Percentiles rank a stretch among this genome's conserved stretches.
phyloP scores from a whole-genome alignment of 1,140 invertebrate genomes.

The Parasteatoda tepidariorum region DNA sequence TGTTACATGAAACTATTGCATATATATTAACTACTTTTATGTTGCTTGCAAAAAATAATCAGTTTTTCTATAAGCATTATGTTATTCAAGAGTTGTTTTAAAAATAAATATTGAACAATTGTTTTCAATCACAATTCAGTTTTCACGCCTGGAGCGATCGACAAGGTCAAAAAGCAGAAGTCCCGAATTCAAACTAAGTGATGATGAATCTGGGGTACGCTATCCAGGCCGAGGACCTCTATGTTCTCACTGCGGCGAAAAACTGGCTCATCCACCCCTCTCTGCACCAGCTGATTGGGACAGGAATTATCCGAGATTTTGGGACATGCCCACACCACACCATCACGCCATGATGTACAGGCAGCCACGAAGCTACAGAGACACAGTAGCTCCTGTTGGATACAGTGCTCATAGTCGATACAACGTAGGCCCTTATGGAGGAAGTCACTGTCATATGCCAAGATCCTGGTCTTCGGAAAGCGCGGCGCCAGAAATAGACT shows the following conservation, averaged over 20 bases:
- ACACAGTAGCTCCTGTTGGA: background rate
- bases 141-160: slow-evolving; percentile 16
- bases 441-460: slow-evolving; percentile 34
- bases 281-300: slow-evolving; percentile 48
- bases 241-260: slow-evolving; percentile 50
- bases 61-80: too few species aligned
- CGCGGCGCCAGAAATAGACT: background rate
- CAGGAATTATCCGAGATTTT: slow-evolving; percentile 20
- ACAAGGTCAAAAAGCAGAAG: slow-evolving; percentile 43
- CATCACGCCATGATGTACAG: slow-evolving; percentile 23
- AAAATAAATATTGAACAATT: too few species aligned
- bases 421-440: background rate
- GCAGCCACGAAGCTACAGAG: slow-evolving; percentile 10
- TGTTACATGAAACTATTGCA: too few species aligned
- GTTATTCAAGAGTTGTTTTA: too few species aligned
- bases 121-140: slow-evolving; percentile 19
- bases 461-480: slow-evolving; percentile 38
- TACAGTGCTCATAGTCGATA: slow-evolving; percentile 7
- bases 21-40: too few species aligned
- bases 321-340: slow-evolving; percentile 1
- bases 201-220: slow-evolving; percentile 20
- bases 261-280: background rate
- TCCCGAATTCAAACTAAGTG: slow-evolving; percentile 46
- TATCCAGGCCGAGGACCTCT: background rate
- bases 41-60: too few species aligned